phyloP scores from a whole-genome alignment of 2,113 vertebrate genomes.

The Pipa parva region DNA sequence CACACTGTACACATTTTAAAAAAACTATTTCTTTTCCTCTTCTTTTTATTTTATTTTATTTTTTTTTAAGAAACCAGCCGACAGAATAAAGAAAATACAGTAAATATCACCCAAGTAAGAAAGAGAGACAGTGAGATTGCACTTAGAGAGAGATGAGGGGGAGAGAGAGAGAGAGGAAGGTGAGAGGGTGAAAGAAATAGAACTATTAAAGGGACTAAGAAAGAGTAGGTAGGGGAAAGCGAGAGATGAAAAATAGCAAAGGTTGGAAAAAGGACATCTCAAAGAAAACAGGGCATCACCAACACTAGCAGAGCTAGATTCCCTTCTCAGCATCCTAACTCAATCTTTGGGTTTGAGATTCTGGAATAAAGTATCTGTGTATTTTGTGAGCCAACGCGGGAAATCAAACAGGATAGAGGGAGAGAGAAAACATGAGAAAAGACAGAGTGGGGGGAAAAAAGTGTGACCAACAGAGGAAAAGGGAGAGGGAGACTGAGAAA shows the following conservation, averaged over 20 bases:
- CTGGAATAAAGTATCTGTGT: background rate
- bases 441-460: background rate
- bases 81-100: background rate
- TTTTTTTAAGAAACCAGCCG: background rate
- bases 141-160: background rate
- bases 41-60: background rate
- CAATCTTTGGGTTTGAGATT: no score
- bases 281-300: no score
- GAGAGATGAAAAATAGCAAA: no score
- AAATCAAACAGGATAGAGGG: background rate
- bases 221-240: background rate
- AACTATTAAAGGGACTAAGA: background rate
- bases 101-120: no score
- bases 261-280: no score
- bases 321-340: background rate
- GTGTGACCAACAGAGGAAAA: background rate
- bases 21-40: no score
- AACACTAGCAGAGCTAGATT: no score
- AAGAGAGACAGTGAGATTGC: conserved; percentile 1
- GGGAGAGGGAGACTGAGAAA: background rate
- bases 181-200: background rate
- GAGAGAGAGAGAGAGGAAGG: background rate
- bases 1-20: background rate
- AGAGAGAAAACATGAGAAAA: background rate
- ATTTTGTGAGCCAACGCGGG: background rate